Evolutionary conservation across 2,888 invertebrate genomes (phyloP), one percentile per base, ranked within the genome.

Genomic region (Maniola hyperantus): DNA sequence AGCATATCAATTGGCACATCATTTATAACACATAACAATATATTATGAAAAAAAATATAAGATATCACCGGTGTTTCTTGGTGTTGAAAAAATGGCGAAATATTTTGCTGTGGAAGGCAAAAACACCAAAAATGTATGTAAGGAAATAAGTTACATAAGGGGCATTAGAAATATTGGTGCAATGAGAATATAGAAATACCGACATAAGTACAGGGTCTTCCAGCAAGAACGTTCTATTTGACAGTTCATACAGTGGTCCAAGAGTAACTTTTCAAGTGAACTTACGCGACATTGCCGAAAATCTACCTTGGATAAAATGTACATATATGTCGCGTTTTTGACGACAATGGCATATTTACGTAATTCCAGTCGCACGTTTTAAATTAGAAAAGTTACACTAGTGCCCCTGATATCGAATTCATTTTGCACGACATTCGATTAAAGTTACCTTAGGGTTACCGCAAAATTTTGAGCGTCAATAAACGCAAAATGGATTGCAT

Each of bases 101-200:
- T 59, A 46, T 11, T 48, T 48, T 34, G 48, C 59, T 59, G 59
- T 59, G 59, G 59, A 59, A 48, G 59, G 48, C 59, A 59, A 46
- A 59, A 46, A 59, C 34, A 59, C 46, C 59, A 33, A 59, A 59
- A 42, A 20, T 54, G 42, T 42, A 57, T 39, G 15, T 39, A 15
- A 39, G 11, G 39, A 18, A 55, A 33, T 59, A 59, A 48, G 11
- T 34, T 48, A 59, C 42, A 57, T 11, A 48, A 34, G 33, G 46
- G 18, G 10, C 15, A 59, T 34, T 7, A 59, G 34, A 42, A 34
- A 48, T n/a, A n/a, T 46, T 34, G 46, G 59, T 59, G 59, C 7
- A 58, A 58, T 26, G 34, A 59, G 33, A 59, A 48, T 58, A 34
- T 48, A 48, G 59, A 34, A 34, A 48, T 59, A 48, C 34, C 59